Conservation (phyloP, 2,113 vertebrate species). For the Mastomys natalensis region DNA sequence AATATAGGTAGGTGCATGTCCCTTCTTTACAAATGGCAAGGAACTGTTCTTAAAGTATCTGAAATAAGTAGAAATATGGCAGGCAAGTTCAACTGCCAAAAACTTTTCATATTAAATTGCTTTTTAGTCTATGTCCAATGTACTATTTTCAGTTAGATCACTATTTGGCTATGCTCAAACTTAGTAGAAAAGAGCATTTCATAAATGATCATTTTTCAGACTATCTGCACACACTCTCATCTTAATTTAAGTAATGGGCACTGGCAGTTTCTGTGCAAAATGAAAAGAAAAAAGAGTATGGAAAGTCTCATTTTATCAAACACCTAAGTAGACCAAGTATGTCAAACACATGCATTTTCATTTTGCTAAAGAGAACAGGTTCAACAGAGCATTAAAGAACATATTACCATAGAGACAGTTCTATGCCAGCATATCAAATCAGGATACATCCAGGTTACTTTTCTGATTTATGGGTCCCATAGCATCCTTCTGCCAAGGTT, state of each 20-base stretch:
- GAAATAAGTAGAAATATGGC: conserved; percentile 74
- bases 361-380: conserved; percentile 80
- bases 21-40: conserved; percentile 69
- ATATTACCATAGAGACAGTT: conserved; percentile 83
- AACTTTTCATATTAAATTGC: conserved; percentile 78
- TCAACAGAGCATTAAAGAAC: conserved; percentile 86
- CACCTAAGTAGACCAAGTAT: conserved; percentile 73
- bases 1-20: conserved; percentile 66
- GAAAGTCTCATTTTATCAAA: conserved; percentile 84
- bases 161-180: conserved; percentile 72
- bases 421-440: conserved; percentile 80
- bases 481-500: conserved; percentile 79
- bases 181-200: conserved; percentile 71
- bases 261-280: conserved; percentile 76
- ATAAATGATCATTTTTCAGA: conserved; percentile 71
- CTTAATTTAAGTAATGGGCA: conserved; percentile 80
- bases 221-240: conserved; percentile 60
- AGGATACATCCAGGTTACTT: conserved; percentile 77
- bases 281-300: conserved; percentile 74
- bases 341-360: conserved; percentile 86
- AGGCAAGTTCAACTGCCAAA: conserved; percentile 76
- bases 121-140: conserved; percentile 82
- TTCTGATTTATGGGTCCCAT: conserved; percentile 84
- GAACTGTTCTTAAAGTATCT: conserved; percentile 77
- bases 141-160: conserved; percentile 68